Evolutionary conservation across 2,888 invertebrate species (phyloP), one percentile per base, ranked within the genome.

Genomic region (Troides aeacus): DNA sequence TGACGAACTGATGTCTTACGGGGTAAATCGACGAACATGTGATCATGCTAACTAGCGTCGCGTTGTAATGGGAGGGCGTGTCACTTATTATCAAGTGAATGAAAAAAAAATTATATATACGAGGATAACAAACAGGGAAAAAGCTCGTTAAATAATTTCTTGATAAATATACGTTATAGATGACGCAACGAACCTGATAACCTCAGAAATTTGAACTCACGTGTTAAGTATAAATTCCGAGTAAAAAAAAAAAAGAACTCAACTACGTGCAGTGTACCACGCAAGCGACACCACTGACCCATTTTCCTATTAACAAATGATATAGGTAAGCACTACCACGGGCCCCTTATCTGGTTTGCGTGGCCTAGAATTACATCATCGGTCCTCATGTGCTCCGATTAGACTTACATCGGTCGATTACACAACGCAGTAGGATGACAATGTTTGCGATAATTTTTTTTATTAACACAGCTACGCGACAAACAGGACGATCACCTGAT

Each of bases 311-410:
- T 62, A 67, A 63, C 60, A 53, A 59, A 63, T 63, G 39, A 70
- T 50, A 73, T 73, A 71, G 76, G 72, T 73, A 71, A 75, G 68
- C 65, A 67, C 59, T 68, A 71, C 71, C 50, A 66, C 64, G 58
- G 23, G 30, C 65, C n/a, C 64, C 61, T 74, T 79, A 80, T 81
- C 81, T 76, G 46, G 74, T 77, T 75, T 75, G 74, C 77, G 79
- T 81, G 80, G 75, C 76, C 76, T 74, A 78, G 66, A 76, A 76
- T 83, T 80, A 81, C 82, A 80, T 83, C 80, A 82, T 69, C 63
- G 62, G 60, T 50, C 58, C 39, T 39, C 50, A 50, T 10, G 57
- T 10, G 57, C n/a, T 6, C 21, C 18, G 57, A 57, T 57, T 57
- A 57, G 57, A 57, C 57, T 21, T 21, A 21, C 18, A 57, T 57